Evolutionary conservation across 30 jellyfish, hydroid and myxozoan genomes (phyloP).

Genomic region (Aurelia aurita complex sp. Pacific): DNA sequence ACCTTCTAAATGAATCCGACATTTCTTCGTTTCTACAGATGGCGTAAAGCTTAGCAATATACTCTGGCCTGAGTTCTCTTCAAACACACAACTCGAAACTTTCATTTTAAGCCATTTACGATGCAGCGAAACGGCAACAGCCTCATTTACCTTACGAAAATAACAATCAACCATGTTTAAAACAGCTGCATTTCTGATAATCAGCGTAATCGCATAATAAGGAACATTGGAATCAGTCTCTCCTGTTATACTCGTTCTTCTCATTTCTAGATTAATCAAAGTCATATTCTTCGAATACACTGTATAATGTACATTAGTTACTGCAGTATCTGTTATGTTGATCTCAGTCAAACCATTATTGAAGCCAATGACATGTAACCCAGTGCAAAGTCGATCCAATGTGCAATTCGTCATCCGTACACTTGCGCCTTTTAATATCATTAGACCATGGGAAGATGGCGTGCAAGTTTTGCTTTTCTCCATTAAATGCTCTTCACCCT

Average conservation of each 20-base stretch:
- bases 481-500: background rate
- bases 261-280: slow-evolving; percentile 27
- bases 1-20: slow-evolving; percentile 26
- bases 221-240: slow-evolving; percentile 37
- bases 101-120: slow-evolving; percentile 23
- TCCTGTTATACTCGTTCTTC: slow-evolving; percentile 33
- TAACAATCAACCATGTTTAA: slow-evolving; percentile 35
- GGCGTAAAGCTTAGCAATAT: slow-evolving; percentile 63
- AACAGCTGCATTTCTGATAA: slow-evolving; percentile 16
- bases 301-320: slow-evolving; percentile 38
- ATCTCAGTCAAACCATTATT: slow-evolving; percentile 15
- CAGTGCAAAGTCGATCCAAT: slow-evolving; percentile 61
- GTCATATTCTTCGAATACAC: slow-evolving; percentile 51
- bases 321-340: slow-evolving; percentile 7
- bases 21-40: slow-evolving; percentile 5
- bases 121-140: slow-evolving; percentile 68
- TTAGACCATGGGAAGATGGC: slow-evolving; percentile 66
- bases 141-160: slow-evolving; percentile 66
- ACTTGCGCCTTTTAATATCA: slow-evolving; percentile 37
- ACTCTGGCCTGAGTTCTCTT: slow-evolving; percentile 82
- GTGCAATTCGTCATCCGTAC: slow-evolving; percentile 38
- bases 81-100: slow-evolving; percentile 21
- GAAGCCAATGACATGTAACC: slow-evolving; percentile 23
- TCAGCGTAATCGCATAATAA: slow-evolving; percentile 69
- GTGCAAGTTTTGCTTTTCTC: slow-evolving; percentile 39